Evolutionary conservation across 2,113 vertebrate species (phyloP).

Genomic region (Coptodon rendalli): DNA sequence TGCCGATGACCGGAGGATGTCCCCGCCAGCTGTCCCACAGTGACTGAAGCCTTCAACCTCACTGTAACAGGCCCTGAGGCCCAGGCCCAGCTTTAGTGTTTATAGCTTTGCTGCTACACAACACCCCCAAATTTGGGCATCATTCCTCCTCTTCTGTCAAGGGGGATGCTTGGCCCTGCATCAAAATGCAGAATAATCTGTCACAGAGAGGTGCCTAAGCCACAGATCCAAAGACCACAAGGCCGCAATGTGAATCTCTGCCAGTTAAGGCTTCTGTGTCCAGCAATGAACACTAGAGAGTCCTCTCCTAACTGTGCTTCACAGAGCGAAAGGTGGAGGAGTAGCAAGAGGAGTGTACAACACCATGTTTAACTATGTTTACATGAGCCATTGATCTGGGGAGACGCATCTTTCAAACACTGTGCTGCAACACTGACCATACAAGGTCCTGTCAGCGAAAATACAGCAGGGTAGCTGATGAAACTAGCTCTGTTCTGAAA

Average conservation of each 20-base stretch:
- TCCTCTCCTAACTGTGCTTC: not conserved
- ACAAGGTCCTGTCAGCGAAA: slow-evolving; percentile 63
- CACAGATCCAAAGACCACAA: slow-evolving; percentile 22
- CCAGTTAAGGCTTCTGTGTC: slow-evolving; percentile 23
- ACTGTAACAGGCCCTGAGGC: slow-evolving; percentile 32
- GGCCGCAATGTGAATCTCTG: slow-evolving; percentile 16
- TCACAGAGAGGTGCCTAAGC: slow-evolving; percentile 46
- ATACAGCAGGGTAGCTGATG: not conserved
- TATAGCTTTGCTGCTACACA: slow-evolving; percentile 47
- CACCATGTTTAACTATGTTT: slow-evolving; percentile 66
- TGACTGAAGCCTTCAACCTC: slow-evolving; percentile 50
- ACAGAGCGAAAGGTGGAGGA: slow-evolving; percentile 25
- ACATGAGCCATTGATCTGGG: slow-evolving; percentile 47
- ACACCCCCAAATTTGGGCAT: slow-evolving; percentile 70
- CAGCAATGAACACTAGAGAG: slow-evolving; percentile 5
- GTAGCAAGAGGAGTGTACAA: slow-evolving; percentile 14
- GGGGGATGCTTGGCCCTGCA: slow-evolving; percentile 42
- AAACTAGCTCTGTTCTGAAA: not conserved
- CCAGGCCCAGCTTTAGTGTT: slow-evolving; percentile 46
- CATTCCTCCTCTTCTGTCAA: slow-evolving; percentile 50
- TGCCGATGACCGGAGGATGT: slow-evolving; percentile 14
- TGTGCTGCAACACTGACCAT: slow-evolving; percentile 58
- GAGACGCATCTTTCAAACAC: slow-evolving; percentile 58
- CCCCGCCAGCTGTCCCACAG: slow-evolving; percentile 61
- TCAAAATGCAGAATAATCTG: slow-evolving; percentile 48